Base-by-base conservation (phyloP, 1,140 invertebrate genomes). In the Holcopasites calliopsidis region DNA sequence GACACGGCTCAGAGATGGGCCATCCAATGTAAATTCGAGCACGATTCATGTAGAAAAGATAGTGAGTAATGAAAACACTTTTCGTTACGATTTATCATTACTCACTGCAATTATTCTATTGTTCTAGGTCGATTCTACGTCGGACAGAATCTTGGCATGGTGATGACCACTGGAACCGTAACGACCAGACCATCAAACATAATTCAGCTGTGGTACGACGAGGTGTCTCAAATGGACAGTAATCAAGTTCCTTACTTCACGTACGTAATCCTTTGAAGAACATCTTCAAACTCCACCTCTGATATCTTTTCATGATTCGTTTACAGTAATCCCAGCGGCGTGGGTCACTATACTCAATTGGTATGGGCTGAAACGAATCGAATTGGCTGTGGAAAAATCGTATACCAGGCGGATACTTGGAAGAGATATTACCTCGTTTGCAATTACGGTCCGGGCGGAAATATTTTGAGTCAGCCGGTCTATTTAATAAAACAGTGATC, bases 381-480 rank as follows among this genome's bases (percentile, higher is more conserved):
- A 33, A 77, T 93, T 26, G 91, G 91, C 40, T 89, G 89, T 50
- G 88, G 85, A 55, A 38, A 58, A 35, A 71, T 85, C 0, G 72
- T 60, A 52, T 85, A 80, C 52, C 35, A 49, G 21, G 38, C 62
- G 52, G 57, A 49, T 47, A 21, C 7, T 3, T 80, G 81, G 74
- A 50, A 72, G 7, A 77, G 26, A 0, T 23, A 60, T 2, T 80
- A 72, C 16, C 44, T 86, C 16, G 77, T 91, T 4, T 93, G 92
- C 64, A 92, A 93, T 70, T 93, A 93, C 64, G 92, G 92, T n/a
- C 91, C 91, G 16, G 62, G 85, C 38, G 92, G 92, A 35, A 92
- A 92, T 72, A 31, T 42, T 0, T 0, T 44, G 0, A 47, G 28
- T 28, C 5, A 71, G 18, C 69, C 66, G 47, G 31, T 85, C 3